Conservation (phyloP, 2,888 invertebrate genomes). For the Lissocephala sabroskyi region DNA sequence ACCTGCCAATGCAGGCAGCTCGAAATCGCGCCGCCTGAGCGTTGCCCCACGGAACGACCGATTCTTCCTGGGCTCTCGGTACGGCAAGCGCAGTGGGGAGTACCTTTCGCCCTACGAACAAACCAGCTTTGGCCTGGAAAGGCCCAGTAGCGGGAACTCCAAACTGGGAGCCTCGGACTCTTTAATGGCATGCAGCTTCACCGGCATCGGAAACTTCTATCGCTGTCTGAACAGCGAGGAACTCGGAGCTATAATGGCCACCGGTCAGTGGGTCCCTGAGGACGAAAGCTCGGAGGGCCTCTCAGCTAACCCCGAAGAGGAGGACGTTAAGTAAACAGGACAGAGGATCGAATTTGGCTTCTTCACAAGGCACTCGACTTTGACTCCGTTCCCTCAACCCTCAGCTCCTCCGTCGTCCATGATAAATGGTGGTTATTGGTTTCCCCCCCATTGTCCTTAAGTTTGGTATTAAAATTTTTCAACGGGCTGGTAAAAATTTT, state of each 20-base stretch:
- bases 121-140: slow-evolving; percentile 25
- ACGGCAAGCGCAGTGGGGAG: slow-evolving; percentile 68
- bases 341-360: no score
- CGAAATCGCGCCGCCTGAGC: slow-evolving; percentile 65
- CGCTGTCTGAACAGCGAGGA: slow-evolving; percentile 73
- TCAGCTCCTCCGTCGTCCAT: no score
- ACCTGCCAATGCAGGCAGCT: slow-evolving; percentile 40
- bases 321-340: no score
- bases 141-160: slow-evolving; percentile 11
- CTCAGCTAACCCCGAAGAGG: no score
- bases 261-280: no score
- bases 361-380: no score
- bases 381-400: no score
- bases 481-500: slow-evolving; percentile 69
- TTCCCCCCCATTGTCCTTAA: no score
- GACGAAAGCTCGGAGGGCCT: no score
- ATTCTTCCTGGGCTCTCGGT: slow-evolving; percentile 71
- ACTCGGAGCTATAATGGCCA: no score
- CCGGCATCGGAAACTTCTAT: slow-evolving; percentile 74
- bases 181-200: slow-evolving; percentile 73
- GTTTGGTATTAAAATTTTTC: slow-evolving; percentile 51
- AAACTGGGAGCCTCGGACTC: neutral
- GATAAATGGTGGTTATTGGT: no score
- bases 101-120: slow-evolving; percentile 53
- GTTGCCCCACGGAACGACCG: slow-evolving; percentile 72